These are phyloP conservation scores for Sphecodes monilicornis DNA, from an alignment of 2,888 invertebrate species.

Conservation along the genomic window DNA sequence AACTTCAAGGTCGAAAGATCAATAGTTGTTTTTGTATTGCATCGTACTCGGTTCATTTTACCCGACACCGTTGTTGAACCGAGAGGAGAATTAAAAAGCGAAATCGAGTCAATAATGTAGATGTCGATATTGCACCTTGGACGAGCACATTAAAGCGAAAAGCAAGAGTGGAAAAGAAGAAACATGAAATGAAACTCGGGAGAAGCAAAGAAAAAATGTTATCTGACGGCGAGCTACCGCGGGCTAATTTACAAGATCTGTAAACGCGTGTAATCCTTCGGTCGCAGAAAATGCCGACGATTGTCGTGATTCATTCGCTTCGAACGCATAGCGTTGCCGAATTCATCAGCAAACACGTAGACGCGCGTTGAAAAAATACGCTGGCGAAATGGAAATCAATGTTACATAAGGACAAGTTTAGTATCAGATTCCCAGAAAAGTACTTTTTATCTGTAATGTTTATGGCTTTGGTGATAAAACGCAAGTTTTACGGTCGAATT, in stretches of 20 bases:
- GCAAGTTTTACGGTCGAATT: background rate
- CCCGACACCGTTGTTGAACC: background rate
- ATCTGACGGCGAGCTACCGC: constrained; percentile 18
- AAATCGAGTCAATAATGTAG: constrained; percentile 15
- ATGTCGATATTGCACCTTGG: background rate
- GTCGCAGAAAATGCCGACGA: background rate
- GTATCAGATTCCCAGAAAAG: background rate
- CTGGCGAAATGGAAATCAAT: background rate
- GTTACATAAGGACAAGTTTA: background rate
- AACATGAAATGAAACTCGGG: constrained; percentile 2
- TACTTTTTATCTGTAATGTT: background rate
- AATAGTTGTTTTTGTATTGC: too few relatives aligned
- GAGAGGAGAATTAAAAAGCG: background rate
- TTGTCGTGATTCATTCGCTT: background rate
- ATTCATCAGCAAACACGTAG: constrained; percentile 9
- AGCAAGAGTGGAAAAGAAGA: constrained; percentile 2
- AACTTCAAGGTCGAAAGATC: too few relatives aligned
- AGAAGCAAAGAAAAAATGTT: constrained; percentile 19
- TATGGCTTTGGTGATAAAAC: background rate
- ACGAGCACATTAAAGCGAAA: constrained; percentile 2
- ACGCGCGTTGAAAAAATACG: background rate
- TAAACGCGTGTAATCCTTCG: background rate
- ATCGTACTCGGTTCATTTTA: too few relatives aligned
- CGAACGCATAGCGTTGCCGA: constrained; percentile 12
- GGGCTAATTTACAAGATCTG: constrained; percentile 37